These are phyloP conservation scores for Arizona elegans DNA, from an alignment of 2,113 vertebrate genomes.

Conservation along the genomic window DNA sequence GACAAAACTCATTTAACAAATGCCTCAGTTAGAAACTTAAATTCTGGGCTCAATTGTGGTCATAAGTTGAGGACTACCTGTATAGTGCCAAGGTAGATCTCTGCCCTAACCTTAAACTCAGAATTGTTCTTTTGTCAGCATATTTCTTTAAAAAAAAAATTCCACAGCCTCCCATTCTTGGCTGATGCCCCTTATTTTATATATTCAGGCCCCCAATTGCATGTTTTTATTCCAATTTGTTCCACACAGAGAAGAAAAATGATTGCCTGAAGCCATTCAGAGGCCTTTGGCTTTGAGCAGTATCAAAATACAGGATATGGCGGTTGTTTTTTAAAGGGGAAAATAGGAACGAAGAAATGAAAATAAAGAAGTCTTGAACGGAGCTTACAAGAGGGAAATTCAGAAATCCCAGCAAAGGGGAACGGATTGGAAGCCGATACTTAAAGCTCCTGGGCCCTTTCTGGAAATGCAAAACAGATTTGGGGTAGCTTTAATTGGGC, in stretches of 20 bases:
- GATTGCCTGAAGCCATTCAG: not conserved
- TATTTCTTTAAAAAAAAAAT: not conserved
- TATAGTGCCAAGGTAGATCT: not conserved
- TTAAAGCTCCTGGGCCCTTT: not conserved
- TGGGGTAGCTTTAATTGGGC: not conserved
- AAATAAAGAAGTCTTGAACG: not conserved
- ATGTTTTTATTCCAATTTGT: not conserved
- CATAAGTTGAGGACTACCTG: no score
- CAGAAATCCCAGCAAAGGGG: not conserved
- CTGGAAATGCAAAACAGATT: not conserved
- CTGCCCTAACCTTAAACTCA: not conserved
- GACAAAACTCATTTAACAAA: no score
- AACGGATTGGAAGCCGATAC: not conserved
- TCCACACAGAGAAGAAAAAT: not conserved
- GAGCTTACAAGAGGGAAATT: not conserved
- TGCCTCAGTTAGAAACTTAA: no score
- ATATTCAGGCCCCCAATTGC: no score
- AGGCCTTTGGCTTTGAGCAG: not conserved
- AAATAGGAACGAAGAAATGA: not conserved
- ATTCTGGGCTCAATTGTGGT: no score
- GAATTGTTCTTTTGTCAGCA: not conserved
- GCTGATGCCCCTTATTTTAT: not conserved
- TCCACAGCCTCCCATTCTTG: no score
- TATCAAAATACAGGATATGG: not conserved
- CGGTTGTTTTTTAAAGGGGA: not conserved